Evolutionary conservation across 2,888 invertebrate genomes (phyloP).

Genomic region (Ectobius pallidus): DNA sequence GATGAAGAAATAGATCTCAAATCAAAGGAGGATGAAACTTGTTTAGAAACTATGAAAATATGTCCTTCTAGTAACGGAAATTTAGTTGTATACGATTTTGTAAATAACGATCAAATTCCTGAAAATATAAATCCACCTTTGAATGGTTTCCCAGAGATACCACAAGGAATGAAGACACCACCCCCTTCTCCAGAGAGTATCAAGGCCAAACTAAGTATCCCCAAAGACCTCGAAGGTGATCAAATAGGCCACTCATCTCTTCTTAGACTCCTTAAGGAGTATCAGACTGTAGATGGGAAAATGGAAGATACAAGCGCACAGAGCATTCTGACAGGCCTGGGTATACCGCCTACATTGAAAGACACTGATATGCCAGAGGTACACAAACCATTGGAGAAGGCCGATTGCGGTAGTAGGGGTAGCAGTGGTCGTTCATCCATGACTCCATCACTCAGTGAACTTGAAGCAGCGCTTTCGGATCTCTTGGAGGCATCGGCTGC

Average conservation of each 20-base stretch:
- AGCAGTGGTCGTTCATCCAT: constrained; percentile 48
- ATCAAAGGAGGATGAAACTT: too few relatives aligned
- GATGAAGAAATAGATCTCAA: too few relatives aligned
- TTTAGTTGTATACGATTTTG: constrained; percentile 6
- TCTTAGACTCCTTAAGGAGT: constrained; percentile 34
- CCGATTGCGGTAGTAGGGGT: not conserved
- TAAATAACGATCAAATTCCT: not conserved
- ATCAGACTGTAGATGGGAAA: not conserved
- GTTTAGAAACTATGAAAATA: too few relatives aligned
- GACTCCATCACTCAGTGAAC: constrained; percentile 53
- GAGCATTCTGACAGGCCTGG: constrained; percentile 31
- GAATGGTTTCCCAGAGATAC: not conserved
- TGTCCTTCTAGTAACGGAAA: too few relatives aligned
- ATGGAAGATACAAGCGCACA: constrained; percentile 20
- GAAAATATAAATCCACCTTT: not conserved
- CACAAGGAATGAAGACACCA: constrained; percentile 47
- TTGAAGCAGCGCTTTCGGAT: constrained; percentile 53
- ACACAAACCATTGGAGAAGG: not conserved
- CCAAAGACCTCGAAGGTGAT: not conserved
- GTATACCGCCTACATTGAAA: constrained; percentile 24
- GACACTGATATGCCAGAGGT: not conserved
- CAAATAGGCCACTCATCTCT: constrained; percentile 16
- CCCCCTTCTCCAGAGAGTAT: constrained; percentile 51
- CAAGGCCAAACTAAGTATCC: constrained; percentile 45
- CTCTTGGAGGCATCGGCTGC: constrained; percentile 49